Base-by-base conservation (phyloP, 2,113 vertebrate genomes). In the Spheniscus mendiculus region DNA sequence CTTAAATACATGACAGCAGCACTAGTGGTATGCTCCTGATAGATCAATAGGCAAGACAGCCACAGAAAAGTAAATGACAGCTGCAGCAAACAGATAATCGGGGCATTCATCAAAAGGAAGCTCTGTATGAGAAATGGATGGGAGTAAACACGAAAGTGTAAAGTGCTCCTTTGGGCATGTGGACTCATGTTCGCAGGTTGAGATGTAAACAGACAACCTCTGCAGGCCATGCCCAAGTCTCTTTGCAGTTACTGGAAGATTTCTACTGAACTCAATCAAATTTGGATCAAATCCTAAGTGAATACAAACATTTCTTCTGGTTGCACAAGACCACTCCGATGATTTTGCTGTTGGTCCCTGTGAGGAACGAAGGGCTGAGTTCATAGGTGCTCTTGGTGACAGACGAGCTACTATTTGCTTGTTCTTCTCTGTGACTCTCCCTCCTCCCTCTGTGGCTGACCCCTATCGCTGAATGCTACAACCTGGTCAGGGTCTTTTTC, bases 91-190 rank as follows among this genome's bases (percentile, higher is more conserved):
- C 18, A 40, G 70, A 5, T 73, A 83, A 44, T 5, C 53, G 34
- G 40, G 53, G 36, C 1, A 2, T 30, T 80, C 29, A 62, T 77
- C 62, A 26, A 71, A 53, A 77, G 13, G 15, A 74, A 81, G 61
- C 34, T 78, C 22, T 82, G 42, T 44, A 49, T 70, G 87, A 91
- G 69, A 84, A 67, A 77, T 4, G 34, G 77, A 79, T 67, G 61
- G 47, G 59, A 83, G 55, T 32, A 83, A 85, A 78, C 59, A 83
- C 3, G 0, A 22, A 74, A 81, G 84, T 53, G 56, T 82, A 19
- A 84, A 87, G 65, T 30, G 50, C 63, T 90, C 56, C 88, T 62
- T 56, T 22, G 61, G 94, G 90, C 80, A 52, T 77, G 78, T 80
- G 61, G 44, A 22, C n/a, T 95, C 86, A 58, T 52, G 90, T 79